Percentiles rank a stretch among this genome's conserved stretches.
Conservation (phyloP, 2,888 invertebrate species). For the Mellilla xanthometata region DNA sequence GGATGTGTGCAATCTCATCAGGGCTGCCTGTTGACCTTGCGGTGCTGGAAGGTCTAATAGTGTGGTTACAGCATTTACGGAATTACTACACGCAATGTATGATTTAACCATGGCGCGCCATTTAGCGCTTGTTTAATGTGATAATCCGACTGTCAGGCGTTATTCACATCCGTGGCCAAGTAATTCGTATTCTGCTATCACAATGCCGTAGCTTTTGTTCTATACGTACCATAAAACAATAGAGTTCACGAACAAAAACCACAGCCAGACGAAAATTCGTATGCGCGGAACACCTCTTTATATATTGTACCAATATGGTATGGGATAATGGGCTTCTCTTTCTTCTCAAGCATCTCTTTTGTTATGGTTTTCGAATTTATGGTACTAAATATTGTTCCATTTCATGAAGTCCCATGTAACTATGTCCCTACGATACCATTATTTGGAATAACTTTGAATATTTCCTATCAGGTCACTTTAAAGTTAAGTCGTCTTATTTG, state of each 20-base stretch:
- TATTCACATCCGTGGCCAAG: background rate
- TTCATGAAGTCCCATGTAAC: no score
- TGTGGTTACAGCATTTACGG: constrained; percentile 10
- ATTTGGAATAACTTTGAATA: no score
- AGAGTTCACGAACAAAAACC: background rate
- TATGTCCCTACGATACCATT: no score
- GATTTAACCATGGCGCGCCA: background rate
- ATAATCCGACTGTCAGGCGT: background rate
- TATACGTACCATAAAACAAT: background rate
- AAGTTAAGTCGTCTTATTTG: no score
- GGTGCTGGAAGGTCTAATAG: constrained; percentile 4
- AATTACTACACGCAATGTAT: constrained; percentile 11
- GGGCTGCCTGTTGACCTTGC: constrained; percentile 15
- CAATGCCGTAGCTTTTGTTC: constrained; percentile 1
- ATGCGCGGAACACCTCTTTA: background rate
- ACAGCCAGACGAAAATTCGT: background rate
- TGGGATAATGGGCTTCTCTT: no score
- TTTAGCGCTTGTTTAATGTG: background rate
- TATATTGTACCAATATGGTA: no score
- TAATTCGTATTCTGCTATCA: background rate
- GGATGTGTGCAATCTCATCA: constrained; percentile 9
- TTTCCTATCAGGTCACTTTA: no score
- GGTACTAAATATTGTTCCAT: no score
- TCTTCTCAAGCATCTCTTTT: no score
- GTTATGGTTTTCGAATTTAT: background rate